Conservation (phyloP, 2,113 vertebrate species). For the Xenus cinereus region DNA sequence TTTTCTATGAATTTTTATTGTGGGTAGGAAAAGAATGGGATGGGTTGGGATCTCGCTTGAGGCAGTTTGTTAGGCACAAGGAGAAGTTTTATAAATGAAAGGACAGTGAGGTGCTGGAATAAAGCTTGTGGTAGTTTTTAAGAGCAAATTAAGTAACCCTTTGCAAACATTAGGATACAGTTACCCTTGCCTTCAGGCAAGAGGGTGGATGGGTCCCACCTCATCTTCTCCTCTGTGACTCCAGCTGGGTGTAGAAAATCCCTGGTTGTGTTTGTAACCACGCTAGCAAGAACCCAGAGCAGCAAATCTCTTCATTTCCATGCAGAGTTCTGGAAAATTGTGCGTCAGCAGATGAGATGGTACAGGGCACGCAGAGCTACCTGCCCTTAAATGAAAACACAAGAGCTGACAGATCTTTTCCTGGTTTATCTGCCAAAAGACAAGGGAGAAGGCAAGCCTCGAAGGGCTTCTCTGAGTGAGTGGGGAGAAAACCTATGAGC, state of each 20-base stretch:
- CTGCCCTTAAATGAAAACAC: background rate
- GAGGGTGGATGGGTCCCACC: background rate
- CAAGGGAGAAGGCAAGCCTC: background rate
- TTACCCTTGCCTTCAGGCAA: background rate
- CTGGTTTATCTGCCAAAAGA: background rate
- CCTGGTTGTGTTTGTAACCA: rapidly evolving
- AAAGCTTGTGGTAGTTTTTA: background rate
- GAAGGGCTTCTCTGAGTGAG: background rate
- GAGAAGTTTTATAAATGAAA: background rate
- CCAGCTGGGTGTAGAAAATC: background rate
- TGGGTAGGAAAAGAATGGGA: background rate
- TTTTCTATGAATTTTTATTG: background rate
- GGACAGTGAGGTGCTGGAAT: background rate
- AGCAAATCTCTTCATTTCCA: background rate
- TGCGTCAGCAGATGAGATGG: background rate
- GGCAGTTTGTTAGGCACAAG: background rate
- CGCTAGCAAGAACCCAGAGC: background rate
- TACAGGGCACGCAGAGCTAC: background rate
- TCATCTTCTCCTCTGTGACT: background rate
- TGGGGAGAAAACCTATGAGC: background rate
- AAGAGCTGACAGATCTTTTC: background rate
- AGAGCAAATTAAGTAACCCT: background rate
- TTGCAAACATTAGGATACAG: background rate
- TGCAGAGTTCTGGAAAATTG: background rate
- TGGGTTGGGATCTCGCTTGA: background rate